Conservation (phyloP, 2,888 invertebrate genomes). For the Lutraria lutraria region DNA sequence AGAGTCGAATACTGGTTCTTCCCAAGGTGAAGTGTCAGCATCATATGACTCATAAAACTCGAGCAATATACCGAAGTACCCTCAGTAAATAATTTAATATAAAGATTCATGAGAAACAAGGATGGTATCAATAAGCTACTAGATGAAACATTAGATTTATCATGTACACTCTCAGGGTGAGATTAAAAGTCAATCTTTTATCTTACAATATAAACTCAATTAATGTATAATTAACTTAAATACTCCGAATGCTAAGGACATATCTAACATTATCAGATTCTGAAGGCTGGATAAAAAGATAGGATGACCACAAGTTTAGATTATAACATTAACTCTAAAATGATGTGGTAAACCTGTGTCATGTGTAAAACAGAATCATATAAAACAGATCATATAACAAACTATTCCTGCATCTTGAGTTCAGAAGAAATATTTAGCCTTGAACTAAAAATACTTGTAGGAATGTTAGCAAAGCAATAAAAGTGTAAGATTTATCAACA, state of each 20-base stretch:
- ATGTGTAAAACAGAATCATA: background rate
- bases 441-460: background rate
- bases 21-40: no score
- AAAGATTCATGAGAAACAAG: background rate
- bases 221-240: constrained; percentile 9
- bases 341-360: background rate
- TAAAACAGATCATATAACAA: constrained; percentile 1
- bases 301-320: background rate
- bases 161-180: background rate
- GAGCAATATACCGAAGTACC: no score
- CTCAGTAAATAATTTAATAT: no score
- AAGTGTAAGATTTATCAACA: background rate
- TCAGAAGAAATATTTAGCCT: constrained; percentile 7
- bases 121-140: background rate
- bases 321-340: background rate
- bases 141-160: background rate
- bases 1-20: no score
- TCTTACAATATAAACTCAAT: constrained; percentile 1
- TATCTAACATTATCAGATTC: background rate
- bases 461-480: background rate
- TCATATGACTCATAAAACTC: no score
- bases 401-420: background rate
- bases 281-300: background rate
- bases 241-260: background rate
- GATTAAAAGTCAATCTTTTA: background rate